Base-by-base conservation (phyloP, 2,888 invertebrate species). In the Drosophila formosana region DNA sequence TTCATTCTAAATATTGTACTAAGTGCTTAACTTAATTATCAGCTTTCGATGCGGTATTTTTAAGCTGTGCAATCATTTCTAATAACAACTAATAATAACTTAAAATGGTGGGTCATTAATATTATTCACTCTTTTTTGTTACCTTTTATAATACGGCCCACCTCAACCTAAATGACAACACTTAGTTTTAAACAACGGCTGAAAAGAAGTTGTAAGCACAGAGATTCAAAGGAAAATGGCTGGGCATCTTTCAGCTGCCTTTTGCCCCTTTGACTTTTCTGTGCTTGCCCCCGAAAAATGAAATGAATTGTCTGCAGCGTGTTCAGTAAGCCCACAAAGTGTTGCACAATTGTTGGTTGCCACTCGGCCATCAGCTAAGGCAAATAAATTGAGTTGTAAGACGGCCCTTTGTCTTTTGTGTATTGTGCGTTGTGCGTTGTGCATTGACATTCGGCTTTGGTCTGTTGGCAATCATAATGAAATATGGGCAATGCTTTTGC, bases 341-440 rank as follows among this genome's bases (percentile, higher is more conserved):
- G 65, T 46, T 52, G 70, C 66, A 47, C 70, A 76, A 81, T 62
- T 65, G 55, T 30, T 32, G 43, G 65, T 30, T 32, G 43, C 63
- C 53, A 39, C 51, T 45, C 41, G 58, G 75, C 39, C 39, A 51
- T 62, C 37, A 25, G 52, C 65, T 66, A 70, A 68, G 66, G 77
- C 69, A 82, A 76, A 88, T 84, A 83, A 87, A 83, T 83, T 84
- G 85, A 82, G 88, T 77, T 79, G 72, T 70, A 74, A 82, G 82
- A 71, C 70, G 52, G 66, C 64, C 5, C 62, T 71, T 65, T 67
- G 69, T 65, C 51, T 37, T 53, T n/a, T 6, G 30, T 4, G 30
- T 30, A 7, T 5, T 30, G 30, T 30, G 30, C 8, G 30, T 30
- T 30, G 30, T 30, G 30, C 8, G 30, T 8, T 50, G 53, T 32